Conservation (phyloP, 2,797 vertebrate genomes). For the Sardinella longiceps region DNA sequence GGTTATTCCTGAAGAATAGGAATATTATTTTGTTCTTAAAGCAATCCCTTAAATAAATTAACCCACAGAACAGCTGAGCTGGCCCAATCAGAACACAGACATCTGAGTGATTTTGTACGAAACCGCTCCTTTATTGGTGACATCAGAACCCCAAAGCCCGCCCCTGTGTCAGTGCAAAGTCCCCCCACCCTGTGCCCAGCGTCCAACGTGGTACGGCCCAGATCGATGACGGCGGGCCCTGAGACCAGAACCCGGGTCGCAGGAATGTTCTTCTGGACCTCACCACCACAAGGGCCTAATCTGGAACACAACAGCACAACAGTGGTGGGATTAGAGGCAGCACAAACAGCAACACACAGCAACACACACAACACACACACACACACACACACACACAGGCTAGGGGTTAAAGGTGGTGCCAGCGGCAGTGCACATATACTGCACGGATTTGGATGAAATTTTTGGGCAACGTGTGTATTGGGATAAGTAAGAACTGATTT, state of each 20-base stretch:
- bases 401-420: no score
- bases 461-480: no score
- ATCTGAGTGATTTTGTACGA: slow-evolving; percentile 61
- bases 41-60: not conserved
- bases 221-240: not conserved
- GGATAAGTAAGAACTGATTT: no score
- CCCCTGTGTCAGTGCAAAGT: slow-evolving; percentile 67
- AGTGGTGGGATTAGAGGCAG: not conserved
- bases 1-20: not conserved
- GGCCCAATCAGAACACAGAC: slow-evolving; percentile 39
- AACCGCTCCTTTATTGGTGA: slow-evolving; percentile 71
- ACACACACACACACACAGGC: no score
- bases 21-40: not conserved
- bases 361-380: not conserved
- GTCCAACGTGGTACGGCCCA: slow-evolving; percentile 36
- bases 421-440: no score
- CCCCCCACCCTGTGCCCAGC: slow-evolving; percentile 52
- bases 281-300: slow-evolving; percentile 38
- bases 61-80: not conserved
- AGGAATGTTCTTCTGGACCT: slow-evolving; percentile 67
- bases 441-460: no score
- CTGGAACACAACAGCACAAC: slow-evolving; percentile 40
- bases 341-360: not conserved
- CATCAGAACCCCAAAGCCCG: slow-evolving; percentile 60
- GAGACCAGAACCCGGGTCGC: slow-evolving; percentile 21